A percentile compares a stretch with the other conserved stretches of the same genome.
Conservation (phyloP, 2,797 vertebrate genomes). For the Rhodeus uyekii region DNA sequence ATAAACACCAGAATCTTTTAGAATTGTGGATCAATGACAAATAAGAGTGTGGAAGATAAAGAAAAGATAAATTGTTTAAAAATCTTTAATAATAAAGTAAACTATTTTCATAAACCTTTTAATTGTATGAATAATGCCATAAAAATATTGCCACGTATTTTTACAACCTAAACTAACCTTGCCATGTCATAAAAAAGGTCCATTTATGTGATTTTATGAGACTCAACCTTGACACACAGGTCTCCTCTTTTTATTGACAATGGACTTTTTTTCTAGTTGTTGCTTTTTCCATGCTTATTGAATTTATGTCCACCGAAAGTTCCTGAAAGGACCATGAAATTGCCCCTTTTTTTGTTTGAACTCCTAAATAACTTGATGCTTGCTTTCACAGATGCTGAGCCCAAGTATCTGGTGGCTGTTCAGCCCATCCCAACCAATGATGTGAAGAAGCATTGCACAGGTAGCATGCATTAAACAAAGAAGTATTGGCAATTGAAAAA, state of each 20-base stretch:
- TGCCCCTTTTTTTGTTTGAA: not conserved
- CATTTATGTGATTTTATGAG: not conserved
- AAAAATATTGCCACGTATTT: too few relatives aligned
- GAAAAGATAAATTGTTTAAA: too few relatives aligned
- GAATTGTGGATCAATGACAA: not conserved
- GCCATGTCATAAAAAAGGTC: not conserved
- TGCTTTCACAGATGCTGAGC: conserved; percentile 86
- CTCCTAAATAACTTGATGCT: conserved; percentile 20
- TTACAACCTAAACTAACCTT: not conserved
- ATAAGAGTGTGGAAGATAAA: not conserved
- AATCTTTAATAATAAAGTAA: too few relatives aligned
- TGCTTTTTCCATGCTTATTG: too few relatives aligned
- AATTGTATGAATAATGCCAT: not conserved
- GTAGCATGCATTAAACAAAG: conserved; percentile 52
- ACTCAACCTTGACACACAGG: not conserved
- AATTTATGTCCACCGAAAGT: not conserved
- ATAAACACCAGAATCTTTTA: conserved; percentile 1
- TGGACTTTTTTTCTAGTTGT: not conserved
- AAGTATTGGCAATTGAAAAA: not conserved
- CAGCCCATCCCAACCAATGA: conserved; percentile 81
- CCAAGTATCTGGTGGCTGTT: conserved; percentile 90
- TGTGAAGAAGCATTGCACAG: conserved; percentile 78
- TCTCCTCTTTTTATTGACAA: not conserved
- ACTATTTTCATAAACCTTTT: not conserved
- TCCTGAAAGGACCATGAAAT: not conserved